These are phyloP conservation scores for fruit fly (Drosophila melanogaster) DNA, from an alignment of 1,140 invertebrate genomes.

Conservation along the genomic window DNA sequence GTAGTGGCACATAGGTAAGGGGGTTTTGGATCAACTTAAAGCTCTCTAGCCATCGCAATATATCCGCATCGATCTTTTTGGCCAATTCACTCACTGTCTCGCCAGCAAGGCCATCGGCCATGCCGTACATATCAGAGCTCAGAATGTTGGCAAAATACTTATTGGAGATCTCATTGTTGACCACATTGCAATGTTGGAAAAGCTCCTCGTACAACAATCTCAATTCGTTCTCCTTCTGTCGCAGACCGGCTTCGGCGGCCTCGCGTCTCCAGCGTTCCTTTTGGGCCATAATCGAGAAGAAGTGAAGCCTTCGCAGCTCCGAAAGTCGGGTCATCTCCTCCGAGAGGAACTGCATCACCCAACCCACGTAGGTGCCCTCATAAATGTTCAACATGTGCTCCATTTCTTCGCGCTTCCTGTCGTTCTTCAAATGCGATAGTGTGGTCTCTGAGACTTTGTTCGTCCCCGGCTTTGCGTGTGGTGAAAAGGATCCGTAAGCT, in stretches of 20 bases:
- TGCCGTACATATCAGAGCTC: constrained; percentile 86
- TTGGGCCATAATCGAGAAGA: constrained; percentile 88
- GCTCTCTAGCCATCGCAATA: constrained; percentile 84
- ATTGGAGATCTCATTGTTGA: constrained; percentile 87
- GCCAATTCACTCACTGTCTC: constrained; percentile 86
- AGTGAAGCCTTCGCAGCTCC: constrained; percentile 89
- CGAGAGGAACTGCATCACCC: constrained; percentile 73
- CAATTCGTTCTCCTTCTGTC: constrained; percentile 88
- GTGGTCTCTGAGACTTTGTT: not conserved
- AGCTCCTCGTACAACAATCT: constrained; percentile 89
- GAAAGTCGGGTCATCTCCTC: constrained; percentile 89
- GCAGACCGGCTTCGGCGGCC: constrained; percentile 88
- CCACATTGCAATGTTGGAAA: constrained; percentile 85
- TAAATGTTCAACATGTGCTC: constrained; percentile 64
- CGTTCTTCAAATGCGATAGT: constrained; percentile 9
- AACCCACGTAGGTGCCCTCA: constrained; percentile 72
- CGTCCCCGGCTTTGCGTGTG: not conserved
- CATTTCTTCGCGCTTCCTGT: constrained; percentile 51
- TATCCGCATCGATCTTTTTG: constrained; percentile 86
- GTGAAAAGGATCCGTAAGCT: not conserved
- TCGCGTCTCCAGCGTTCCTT: constrained; percentile 88
- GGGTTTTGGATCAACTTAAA: constrained; percentile 70
- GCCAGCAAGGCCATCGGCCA: constrained; percentile 86
- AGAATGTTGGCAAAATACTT: constrained; percentile 88
- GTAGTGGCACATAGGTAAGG: constrained; percentile 83